A percentile compares a stretch with the other conserved stretches of the same genome.
These are phyloP conservation scores for Talpa occidentalis DNA, from an alignment of 2,113 vertebrate species.

Conservation along the genomic window DNA sequence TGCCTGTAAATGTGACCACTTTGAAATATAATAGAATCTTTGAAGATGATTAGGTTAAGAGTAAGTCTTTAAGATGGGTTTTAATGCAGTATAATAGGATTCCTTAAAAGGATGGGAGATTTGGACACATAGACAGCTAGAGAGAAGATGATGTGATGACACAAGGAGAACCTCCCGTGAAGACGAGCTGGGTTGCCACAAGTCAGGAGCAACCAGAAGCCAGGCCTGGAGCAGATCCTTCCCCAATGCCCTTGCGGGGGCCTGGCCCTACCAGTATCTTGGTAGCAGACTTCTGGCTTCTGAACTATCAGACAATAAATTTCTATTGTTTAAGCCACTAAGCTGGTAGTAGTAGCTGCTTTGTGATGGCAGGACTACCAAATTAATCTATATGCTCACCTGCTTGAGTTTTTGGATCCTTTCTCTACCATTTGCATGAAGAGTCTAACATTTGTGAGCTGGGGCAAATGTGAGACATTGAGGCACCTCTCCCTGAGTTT, in stretches of 20 bases:
- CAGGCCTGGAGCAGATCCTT: not conserved
- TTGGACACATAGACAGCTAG: not conserved
- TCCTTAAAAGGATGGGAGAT: not conserved
- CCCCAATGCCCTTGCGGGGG: not conserved
- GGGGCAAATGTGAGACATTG: not conserved
- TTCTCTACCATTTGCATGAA: not conserved
- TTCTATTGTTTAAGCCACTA: not conserved
- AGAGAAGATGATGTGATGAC: not conserved
- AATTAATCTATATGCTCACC: not conserved
- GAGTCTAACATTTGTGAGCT: not conserved
- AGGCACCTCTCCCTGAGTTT: not conserved
- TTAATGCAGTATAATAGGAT: not conserved
- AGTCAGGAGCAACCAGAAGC: not conserved
- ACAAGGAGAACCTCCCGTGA: not conserved
- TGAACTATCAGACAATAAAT: not conserved
- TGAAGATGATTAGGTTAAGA: not conserved
- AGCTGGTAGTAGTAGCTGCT: not conserved
- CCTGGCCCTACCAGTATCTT: not conserved
- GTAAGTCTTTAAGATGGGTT: not conserved
- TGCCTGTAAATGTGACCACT: not conserved
- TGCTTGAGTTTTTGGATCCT: not conserved
- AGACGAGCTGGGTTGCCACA: not conserved
- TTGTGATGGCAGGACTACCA: not conserved
- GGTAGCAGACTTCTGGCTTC: not conserved
- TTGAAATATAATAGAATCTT: not conserved